Conservation (phyloP, 2,888 invertebrate genomes). For the Dolomedes plantarius region DNA sequence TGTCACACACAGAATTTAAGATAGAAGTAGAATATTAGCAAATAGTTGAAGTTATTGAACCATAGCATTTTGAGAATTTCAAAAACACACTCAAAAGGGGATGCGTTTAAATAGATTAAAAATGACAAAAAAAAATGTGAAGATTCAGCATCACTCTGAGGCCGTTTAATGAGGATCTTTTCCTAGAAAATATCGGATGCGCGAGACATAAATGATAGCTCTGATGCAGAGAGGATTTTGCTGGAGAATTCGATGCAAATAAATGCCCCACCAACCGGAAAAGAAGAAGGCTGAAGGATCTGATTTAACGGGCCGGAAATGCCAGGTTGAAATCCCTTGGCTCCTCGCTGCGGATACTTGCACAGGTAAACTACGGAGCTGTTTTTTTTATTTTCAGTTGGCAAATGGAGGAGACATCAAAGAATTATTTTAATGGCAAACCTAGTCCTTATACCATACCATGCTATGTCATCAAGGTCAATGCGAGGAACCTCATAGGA, state of each 20-base stretch:
- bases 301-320: slow-evolving; percentile 51
- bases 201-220: slow-evolving; percentile 29
- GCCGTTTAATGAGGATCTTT: slow-evolving; percentile 39
- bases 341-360: slow-evolving; percentile 56
- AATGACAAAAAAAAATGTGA: slow-evolving; percentile 9
- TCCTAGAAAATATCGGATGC: slow-evolving; percentile 30
- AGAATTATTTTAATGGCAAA: too few species aligned
- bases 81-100: too few species aligned
- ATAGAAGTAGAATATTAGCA: too few species aligned
- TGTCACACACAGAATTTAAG: too few species aligned
- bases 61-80: too few species aligned
- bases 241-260: slow-evolving; percentile 44
- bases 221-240: slow-evolving; percentile 23
- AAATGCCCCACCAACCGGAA: slow-evolving; percentile 45
- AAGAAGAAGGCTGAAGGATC: slow-evolving; percentile 48
- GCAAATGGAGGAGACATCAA: not conserved
- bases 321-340: slow-evolving; percentile 26
- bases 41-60: too few species aligned
- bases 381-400: slow-evolving; percentile 35
- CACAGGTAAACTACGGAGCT: slow-evolving; percentile 42
- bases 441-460: too few species aligned
- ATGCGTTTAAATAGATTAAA: slow-evolving; percentile 1
- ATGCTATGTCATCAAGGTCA: too few species aligned
- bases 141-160: slow-evolving; percentile 1
- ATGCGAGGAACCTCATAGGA: too few species aligned